Conservation (phyloP, 2,888 invertebrate species). For the Agriopis leucophaearia region DNA sequence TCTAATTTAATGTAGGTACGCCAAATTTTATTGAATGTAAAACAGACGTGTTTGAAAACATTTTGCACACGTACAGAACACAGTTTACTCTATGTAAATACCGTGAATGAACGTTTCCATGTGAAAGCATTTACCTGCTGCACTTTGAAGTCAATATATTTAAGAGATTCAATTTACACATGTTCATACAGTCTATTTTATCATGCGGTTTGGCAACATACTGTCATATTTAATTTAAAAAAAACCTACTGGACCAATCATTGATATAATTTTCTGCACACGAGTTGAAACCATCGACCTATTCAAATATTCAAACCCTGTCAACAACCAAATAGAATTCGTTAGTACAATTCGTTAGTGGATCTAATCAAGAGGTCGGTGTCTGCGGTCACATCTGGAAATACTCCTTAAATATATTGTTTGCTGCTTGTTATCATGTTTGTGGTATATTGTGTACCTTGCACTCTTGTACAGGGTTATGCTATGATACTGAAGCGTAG, state of each 20-base stretch:
- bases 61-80: slow-evolving; percentile 11
- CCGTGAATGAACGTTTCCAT: not conserved
- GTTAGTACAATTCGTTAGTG: slow-evolving; percentile 48
- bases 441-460: slow-evolving; percentile 30
- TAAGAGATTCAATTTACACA: not conserved
- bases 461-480: slow-evolving; percentile 25
- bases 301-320: slow-evolving; percentile 20
- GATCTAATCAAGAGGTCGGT: slow-evolving; percentile 57
- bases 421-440: slow-evolving; percentile 34
- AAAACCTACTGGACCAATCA: not conserved
- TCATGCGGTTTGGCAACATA: not conserved
- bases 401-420: slow-evolving; percentile 43
- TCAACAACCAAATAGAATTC: slow-evolving; percentile 30
- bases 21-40: slow-evolving; percentile 16
- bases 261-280: too few relatives aligned
- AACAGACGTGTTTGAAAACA: slow-evolving; percentile 19
- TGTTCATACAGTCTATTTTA: not conserved
- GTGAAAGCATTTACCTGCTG: slow-evolving; percentile 3
- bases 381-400: slow-evolving; percentile 44
- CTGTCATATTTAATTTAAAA: not conserved
- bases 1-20: slow-evolving; percentile 1
- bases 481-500: slow-evolving; percentile 37
- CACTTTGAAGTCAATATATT: not conserved
- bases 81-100: slow-evolving; percentile 8
- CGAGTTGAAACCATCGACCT: not conserved